Evolutionary conservation across 2,888 invertebrate genomes (phyloP).

Genomic region (Spatulosminthurus flaviceps): DNA sequence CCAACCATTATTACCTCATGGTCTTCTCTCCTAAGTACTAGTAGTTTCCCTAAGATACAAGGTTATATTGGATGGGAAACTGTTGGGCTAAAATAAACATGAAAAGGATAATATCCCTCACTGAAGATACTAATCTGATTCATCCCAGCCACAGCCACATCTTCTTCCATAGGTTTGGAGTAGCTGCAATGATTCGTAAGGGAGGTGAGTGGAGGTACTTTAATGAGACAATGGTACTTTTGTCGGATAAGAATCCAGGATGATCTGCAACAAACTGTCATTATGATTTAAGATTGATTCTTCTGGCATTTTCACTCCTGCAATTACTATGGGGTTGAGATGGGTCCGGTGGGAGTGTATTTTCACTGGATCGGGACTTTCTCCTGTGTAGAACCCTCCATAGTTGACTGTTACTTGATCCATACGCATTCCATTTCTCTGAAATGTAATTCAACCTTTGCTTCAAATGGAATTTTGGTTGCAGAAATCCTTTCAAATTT

Average conservation of each 20-base stretch:
- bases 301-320: neutral
- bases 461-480: no score
- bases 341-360: no score
- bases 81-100: neutral
- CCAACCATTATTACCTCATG: neutral
- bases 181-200: neutral
- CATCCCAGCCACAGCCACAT: neutral
- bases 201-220: neutral
- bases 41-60: neutral
- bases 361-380: no score
- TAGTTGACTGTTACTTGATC: no score
- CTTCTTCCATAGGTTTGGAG: neutral
- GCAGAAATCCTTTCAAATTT: no score
- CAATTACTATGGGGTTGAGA: no score
- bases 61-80: neutral
- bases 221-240: neutral
- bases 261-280: neutral
- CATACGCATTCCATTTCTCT: no score
- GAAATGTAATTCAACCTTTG: no score
- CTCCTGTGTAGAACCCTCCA: no score
- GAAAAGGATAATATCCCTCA: slow-evolving; percentile 7
- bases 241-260: neutral
- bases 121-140: neutral
- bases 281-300: neutral
- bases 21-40: neutral